phyloP scores from a whole-genome alignment of 2,888 invertebrate genomes.

The Oscheius sp. region DNA sequence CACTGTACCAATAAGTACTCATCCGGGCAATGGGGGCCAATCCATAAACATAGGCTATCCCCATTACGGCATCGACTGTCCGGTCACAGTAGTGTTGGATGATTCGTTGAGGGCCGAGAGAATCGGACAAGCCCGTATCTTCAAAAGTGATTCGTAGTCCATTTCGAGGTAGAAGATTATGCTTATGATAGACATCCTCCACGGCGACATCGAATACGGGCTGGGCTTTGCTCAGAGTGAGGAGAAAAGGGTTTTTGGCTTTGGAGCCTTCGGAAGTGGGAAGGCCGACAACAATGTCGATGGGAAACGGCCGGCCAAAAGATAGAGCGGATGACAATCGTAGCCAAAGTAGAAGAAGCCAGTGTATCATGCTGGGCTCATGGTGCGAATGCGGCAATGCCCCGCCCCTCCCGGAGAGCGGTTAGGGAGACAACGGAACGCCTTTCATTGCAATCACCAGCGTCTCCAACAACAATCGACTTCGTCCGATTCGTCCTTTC shows the following conservation, averaged over 20 bases:
- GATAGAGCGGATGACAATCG: constrained; percentile 12
- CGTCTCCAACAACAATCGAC: not conserved
- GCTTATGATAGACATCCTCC: constrained; percentile 58
- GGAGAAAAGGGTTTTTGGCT: constrained; percentile 61
- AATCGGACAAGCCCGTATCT: constrained; percentile 63
- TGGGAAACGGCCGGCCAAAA: constrained; percentile 43
- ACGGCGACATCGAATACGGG: constrained; percentile 69
- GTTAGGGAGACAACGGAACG: constrained; percentile 12
- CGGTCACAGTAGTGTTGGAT: constrained; percentile 64
- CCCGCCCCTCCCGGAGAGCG: constrained; percentile 9
- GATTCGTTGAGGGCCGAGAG: constrained; percentile 65
- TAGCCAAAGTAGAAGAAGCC: constrained; percentile 23
- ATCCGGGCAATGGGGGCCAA: constrained; percentile 81
- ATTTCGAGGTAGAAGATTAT: constrained; percentile 44
- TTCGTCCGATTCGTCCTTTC: not conserved
- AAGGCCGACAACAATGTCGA: constrained; percentile 66
- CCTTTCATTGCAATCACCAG: constrained; percentile 26
- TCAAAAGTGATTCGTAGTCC: constrained; percentile 57
- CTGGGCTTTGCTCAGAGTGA: constrained; percentile 60
- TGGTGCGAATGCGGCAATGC: constrained; percentile 9
- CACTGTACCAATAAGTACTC: constrained; percentile 73
- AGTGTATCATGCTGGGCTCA: constrained; percentile 32
- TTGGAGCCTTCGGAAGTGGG: constrained; percentile 54
- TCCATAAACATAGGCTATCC: constrained; percentile 87
- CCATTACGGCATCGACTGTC: constrained; percentile 82